phyloP scores from a whole-genome alignment of 2,113 vertebrate genomes.

The Lepidothrix coronata region DNA sequence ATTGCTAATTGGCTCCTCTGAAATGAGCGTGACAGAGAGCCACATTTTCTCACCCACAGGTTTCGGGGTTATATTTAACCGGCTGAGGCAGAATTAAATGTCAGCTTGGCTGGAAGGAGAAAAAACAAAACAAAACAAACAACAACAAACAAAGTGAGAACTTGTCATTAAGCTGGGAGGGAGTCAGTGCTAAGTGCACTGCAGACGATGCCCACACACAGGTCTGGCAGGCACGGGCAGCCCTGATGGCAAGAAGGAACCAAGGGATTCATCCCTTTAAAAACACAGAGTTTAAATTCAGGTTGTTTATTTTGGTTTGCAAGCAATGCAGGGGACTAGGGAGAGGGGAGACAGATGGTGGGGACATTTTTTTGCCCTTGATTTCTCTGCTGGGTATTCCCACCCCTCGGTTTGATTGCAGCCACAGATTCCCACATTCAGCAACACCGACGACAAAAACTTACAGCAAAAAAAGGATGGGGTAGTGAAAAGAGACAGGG shows the following conservation, averaged over 20 bases:
- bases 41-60: slow-evolving; percentile 58
- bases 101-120: slow-evolving; percentile 54
- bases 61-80: slow-evolving; percentile 62
- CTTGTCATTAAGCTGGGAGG: slow-evolving; percentile 47
- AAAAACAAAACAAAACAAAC: slow-evolving; percentile 66
- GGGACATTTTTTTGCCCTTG: not conserved
- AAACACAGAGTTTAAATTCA: not conserved
- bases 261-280: not conserved
- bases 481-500: not conserved
- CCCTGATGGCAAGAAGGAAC: not conserved
- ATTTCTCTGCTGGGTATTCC: not conserved
- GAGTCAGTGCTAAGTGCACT: not conserved
- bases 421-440: not conserved
- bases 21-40: slow-evolving; percentile 55
- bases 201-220: not conserved
- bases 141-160: slow-evolving; percentile 70
- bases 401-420: not conserved
- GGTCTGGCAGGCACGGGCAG: slow-evolving; percentile 12
- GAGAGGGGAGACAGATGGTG: not conserved
- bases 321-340: not conserved
- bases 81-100: slow-evolving; percentile 60
- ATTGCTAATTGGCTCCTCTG: slow-evolving; percentile 61
- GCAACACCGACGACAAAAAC: not conserved
- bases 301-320: not conserved
- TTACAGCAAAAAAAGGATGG: not conserved